phyloP scores from a whole-genome alignment of 2,797 vertebrate species.

The Trachops cirrhosus region DNA sequence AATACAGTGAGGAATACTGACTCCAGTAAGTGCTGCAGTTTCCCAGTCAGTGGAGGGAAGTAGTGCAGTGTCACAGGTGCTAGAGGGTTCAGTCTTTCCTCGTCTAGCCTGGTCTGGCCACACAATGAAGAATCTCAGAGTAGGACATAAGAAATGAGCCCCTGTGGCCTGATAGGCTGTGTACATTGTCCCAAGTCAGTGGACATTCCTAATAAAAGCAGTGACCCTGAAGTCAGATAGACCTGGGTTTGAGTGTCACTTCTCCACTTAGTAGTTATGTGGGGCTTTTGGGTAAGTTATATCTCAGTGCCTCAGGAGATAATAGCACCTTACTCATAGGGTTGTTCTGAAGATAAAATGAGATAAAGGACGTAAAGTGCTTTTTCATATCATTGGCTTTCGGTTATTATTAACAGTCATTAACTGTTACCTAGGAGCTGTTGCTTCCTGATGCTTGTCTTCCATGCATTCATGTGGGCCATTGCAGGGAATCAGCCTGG shows the following conservation, averaged over 20 bases:
- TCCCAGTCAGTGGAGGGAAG: not conserved
- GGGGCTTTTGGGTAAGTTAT: not conserved
- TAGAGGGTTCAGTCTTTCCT: not conserved
- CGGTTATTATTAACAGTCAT: not conserved
- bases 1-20: not conserved
- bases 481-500: not conserved
- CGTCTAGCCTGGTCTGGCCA: not conserved
- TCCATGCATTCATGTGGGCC: fast-evolving
- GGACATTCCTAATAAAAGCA: not conserved
- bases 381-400: not conserved
- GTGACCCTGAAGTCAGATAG: not conserved
- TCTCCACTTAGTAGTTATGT: not conserved
- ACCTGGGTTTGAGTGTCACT: not conserved
- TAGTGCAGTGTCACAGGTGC: not conserved
- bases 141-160: not conserved
- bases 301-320: not conserved
- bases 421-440: not conserved
- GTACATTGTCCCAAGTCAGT: not conserved
- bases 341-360: slow-evolving; percentile 17
- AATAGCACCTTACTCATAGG: not conserved
- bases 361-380: not conserved
- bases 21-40: not conserved
- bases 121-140: not conserved
- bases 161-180: not conserved
- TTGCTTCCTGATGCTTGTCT: not conserved